A percentile compares a stretch with the other conserved stretches of the same genome.
Conservation (phyloP, 2,797 vertebrate species). For the Molothrus ater region DNA sequence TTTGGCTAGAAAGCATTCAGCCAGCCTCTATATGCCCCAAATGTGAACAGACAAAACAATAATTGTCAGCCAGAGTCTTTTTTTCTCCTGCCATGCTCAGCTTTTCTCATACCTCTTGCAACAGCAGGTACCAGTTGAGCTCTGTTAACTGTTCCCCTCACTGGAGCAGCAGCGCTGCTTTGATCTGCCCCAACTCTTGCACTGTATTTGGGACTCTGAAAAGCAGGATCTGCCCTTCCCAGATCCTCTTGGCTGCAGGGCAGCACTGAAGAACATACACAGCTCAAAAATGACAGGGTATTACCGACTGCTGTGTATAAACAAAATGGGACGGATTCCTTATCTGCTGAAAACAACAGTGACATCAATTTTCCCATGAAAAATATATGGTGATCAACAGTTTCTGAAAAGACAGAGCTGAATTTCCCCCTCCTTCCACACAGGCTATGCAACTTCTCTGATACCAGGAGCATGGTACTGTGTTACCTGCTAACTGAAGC, state of each 20-base stretch:
- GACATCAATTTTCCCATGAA: not conserved
- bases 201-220: not conserved
- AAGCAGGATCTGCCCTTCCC: not conserved
- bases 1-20: conserved; percentile 7
- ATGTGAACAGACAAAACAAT: conserved; percentile 37
- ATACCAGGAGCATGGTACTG: not conserved
- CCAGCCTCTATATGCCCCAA: not conserved
- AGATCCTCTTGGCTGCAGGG: not conserved
- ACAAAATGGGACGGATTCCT: not conserved
- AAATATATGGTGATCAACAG: not conserved
- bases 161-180: not conserved
- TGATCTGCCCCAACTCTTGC: not conserved
- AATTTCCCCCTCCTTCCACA: not conserved
- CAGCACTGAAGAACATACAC: not conserved
- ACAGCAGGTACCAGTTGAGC: not conserved
- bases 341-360: not conserved
- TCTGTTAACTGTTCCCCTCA: not conserved
- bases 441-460: not conserved
- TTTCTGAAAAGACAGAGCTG: not conserved
- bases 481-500: not conserved
- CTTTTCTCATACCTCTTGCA: not conserved
- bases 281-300: not conserved
- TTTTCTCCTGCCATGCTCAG: not conserved
- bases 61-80: not conserved
- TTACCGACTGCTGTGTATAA: not conserved